phyloP scores from a whole-genome alignment of 2,113 vertebrate genomes.

The Centrocercus urophasianus region DNA sequence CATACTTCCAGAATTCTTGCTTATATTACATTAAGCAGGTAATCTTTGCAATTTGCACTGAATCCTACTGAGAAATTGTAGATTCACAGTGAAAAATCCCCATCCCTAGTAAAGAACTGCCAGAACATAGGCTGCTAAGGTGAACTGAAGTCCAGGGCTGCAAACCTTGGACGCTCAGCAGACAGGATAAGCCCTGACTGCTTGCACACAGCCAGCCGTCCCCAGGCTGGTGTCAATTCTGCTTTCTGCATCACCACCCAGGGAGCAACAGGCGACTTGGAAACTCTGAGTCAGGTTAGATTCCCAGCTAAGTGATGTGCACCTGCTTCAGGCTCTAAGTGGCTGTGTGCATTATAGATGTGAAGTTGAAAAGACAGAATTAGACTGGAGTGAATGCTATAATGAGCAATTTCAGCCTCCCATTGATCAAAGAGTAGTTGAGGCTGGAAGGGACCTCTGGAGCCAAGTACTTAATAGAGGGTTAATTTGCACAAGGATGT shows the following conservation, averaged over 20 bases:
- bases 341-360: not conserved
- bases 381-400: not conserved
- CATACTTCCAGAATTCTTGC: not conserved
- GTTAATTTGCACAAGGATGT: not conserved
- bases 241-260: not conserved
- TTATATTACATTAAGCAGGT: not conserved
- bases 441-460: not conserved
- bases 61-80: not conserved
- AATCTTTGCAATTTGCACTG: not conserved
- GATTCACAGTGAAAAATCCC: not conserved
- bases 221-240: not conserved
- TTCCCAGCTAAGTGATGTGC: not conserved
- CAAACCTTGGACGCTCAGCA: not conserved
- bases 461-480: not conserved
- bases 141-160: not conserved
- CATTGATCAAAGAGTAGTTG: not conserved
- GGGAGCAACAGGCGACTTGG: not conserved
- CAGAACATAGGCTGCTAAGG: not conserved
- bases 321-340: not conserved
- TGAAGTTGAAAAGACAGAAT: not conserved
- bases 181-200: not conserved
- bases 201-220: not conserved
- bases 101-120: not conserved
- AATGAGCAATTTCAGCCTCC: not conserved
- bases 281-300: not conserved